These are phyloP conservation scores for Cinclus mexicanus DNA, from an alignment of 2,113 vertebrate genomes.

Conservation along the genomic window DNA sequence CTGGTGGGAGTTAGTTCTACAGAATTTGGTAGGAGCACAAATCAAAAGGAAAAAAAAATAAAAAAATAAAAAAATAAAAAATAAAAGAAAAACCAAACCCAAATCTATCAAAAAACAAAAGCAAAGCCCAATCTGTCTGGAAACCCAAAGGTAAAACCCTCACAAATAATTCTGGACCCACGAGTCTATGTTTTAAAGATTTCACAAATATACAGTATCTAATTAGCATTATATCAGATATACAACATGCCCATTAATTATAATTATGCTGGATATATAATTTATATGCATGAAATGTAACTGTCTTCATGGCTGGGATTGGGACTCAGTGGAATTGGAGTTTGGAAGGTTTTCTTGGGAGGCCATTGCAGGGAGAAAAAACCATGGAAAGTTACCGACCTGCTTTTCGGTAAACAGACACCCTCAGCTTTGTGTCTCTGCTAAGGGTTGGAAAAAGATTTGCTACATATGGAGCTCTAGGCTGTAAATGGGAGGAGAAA, in stretches of 20 bases:
- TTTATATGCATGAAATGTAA: slow-evolving; percentile 59
- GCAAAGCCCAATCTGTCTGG: neutral
- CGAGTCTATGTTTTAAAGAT: slow-evolving; percentile 30
- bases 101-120: neutral
- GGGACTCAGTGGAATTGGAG: slow-evolving; percentile 4
- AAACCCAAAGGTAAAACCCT: slow-evolving; percentile 40
- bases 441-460: neutral
- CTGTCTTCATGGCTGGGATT: slow-evolving; percentile 11
- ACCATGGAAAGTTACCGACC: neutral
- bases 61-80: no score
- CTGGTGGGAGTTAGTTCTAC: neutral
- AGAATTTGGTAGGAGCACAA: neutral
- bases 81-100: neutral
- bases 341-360: slow-evolving; percentile 9
- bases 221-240: slow-evolving; percentile 59
- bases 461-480: neutral
- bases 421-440: slow-evolving; percentile 8
- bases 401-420: neutral
- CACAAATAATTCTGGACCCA: slow-evolving; percentile 56
- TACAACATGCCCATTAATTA: slow-evolving; percentile 62
- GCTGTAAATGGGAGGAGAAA: neutral
- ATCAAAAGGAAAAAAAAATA: neutral
- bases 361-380: neutral
- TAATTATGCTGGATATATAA: slow-evolving; percentile 55
- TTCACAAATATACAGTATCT: slow-evolving; percentile 65